Evolutionary conservation across 2,888 invertebrate genomes (phyloP).

Genomic region (Hemaris fuciformis): DNA sequence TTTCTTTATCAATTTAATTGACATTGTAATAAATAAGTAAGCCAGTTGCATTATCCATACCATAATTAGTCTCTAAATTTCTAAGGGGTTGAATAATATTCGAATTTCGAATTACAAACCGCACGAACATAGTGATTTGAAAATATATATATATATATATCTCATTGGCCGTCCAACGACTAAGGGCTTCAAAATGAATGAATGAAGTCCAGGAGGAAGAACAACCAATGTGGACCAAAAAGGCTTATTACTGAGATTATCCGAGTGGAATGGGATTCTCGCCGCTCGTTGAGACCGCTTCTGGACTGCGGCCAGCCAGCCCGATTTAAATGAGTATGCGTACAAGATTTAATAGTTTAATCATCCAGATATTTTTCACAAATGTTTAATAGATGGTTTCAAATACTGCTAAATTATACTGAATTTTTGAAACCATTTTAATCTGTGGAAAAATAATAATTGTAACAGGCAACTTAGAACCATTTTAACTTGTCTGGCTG

Average conservation of each 20-base stretch:
- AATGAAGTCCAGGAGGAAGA: neutral
- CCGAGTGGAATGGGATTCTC: constrained; percentile 16
- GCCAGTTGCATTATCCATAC: too few relatives aligned
- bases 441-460: too few relatives aligned
- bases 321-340: constrained; percentile 18
- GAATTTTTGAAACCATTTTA: too few relatives aligned
- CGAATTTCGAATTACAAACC: too few relatives aligned
- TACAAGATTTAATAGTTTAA: constrained; percentile 6
- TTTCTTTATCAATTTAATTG: too few relatives aligned
- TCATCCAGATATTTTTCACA: constrained; percentile 1
- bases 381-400: neutral
- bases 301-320: constrained; percentile 23
- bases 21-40: too few relatives aligned
- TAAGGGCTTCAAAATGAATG: neutral
- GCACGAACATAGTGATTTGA: neutral
- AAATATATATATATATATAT: neutral
- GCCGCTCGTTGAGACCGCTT: neutral
- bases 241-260: constrained; percentile 21
- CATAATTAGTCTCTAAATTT: too few relatives aligned
- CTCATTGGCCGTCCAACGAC: neutral
- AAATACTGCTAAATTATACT: too few relatives aligned
- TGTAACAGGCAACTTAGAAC: too few relatives aligned
- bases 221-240: constrained; percentile 6
- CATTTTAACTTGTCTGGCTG: too few relatives aligned
- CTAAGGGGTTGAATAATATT: too few relatives aligned